These are phyloP conservation scores for Dromius quadrimaculatus DNA, from an alignment of 2,888 invertebrate genomes.

Conservation along the genomic window DNA sequence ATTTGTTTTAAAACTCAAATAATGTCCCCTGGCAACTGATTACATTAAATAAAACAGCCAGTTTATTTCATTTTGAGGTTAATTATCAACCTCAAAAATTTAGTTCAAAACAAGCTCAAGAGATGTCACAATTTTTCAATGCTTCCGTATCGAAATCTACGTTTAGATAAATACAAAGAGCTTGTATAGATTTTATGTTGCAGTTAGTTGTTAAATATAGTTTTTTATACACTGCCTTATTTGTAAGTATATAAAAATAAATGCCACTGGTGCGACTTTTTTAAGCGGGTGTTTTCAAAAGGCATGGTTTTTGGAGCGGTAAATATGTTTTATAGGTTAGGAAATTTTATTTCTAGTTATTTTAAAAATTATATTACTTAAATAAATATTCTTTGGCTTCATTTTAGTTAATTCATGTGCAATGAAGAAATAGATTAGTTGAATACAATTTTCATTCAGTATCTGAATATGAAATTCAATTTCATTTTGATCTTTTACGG, in stretches of 20 bases:
- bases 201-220: conserved; percentile 18
- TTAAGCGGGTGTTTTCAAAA: conserved; percentile 40
- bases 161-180: conserved; percentile 39
- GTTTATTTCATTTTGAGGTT: conserved; percentile 1
- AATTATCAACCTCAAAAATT: conserved; percentile 2
- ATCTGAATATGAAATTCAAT: no score
- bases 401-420: no score
- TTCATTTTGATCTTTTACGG: no score
- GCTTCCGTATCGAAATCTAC: conserved; percentile 42
- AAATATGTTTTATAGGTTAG: conserved; percentile 17
- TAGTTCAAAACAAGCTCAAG: conserved; percentile 13
- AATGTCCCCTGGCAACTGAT: no score
- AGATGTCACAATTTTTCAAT: conserved; percentile 28
- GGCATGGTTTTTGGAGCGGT: conserved; percentile 44
- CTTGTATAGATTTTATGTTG: conserved; percentile 26
- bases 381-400: no score
- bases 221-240: conserved; percentile 39
- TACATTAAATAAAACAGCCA: conserved; percentile 1
- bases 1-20: no score
- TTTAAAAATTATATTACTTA: no score
- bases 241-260: conserved; percentile 46
- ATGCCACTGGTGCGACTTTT: conserved; percentile 47
- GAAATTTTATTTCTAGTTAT: no score
- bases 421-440: no score
- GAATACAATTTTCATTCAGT: no score